phyloP scores from a whole-genome alignment of 2,797 vertebrate genomes.

The Coendou prehensilis region DNA sequence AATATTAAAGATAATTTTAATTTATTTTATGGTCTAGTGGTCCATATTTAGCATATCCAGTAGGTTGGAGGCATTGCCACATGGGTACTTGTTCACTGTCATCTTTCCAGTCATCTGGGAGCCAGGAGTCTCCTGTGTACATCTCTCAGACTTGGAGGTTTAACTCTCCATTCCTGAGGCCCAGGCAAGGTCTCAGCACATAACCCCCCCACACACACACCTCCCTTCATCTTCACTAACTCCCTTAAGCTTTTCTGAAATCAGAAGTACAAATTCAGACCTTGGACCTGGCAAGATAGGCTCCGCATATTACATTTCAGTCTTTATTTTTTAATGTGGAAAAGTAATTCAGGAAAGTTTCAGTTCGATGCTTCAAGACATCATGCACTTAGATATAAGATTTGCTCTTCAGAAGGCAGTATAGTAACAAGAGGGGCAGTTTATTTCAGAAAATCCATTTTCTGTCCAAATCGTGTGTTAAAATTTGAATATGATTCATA shows the following conservation, averaged over 20 bases:
- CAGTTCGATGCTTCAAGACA: slow-evolving; percentile 14
- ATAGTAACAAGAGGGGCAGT: background rate
- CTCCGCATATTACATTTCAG: slow-evolving; percentile 17
- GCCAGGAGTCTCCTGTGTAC: background rate
- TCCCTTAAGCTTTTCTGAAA: slow-evolving; percentile 65
- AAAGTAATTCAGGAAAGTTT: slow-evolving; percentile 55
- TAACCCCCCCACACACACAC: no score
- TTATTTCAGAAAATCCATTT: slow-evolving; percentile 53
- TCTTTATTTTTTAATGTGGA: slow-evolving; percentile 68
- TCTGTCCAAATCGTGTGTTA: background rate
- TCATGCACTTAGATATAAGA: background rate
- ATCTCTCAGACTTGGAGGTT: background rate
- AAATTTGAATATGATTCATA: background rate
- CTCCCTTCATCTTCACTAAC: background rate
- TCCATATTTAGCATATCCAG: background rate
- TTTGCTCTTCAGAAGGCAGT: slow-evolving; percentile 8
- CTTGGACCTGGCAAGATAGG: background rate
- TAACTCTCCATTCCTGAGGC: background rate
- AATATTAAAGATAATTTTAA: slow-evolving; percentile 31
- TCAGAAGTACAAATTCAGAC: slow-evolving; percentile 25
- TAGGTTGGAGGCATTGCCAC: background rate
- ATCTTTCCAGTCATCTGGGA: background rate
- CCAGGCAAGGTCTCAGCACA: background rate
- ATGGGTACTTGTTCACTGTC: background rate
- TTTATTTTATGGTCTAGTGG: background rate